Base-by-base conservation (phyloP, 2,113 vertebrate species). In the Platanista minor region DNA sequence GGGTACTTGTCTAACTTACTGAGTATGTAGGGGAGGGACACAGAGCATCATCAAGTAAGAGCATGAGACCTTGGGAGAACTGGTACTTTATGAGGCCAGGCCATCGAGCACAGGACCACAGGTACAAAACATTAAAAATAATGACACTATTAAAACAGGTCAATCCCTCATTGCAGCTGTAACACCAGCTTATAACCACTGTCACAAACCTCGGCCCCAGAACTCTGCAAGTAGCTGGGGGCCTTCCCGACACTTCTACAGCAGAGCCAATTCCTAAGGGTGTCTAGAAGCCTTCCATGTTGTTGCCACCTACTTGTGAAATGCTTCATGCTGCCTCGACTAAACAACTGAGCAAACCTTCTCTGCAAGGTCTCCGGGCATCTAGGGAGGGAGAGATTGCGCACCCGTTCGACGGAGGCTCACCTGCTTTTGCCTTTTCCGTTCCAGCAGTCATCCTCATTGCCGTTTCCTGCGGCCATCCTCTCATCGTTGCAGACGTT, bases 381-480 rank as follows among this genome's bases (percentile, higher is more conserved):
- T 17, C 8, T 11, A 23, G 54, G 75, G 43, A 66, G 33, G n/a
- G 69, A 41, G 57, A 49, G 7, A 12, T 1, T 10, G 23, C 49
- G 10, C 23, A n/a, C 75, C 25, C 3, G 8, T 5, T 36, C 5
- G 15, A 1, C 0, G 0, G 14, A 5, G 3, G 81, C 98, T 97
- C 67, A 99, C 99, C 99, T 99, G 99, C 99, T 99, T 97, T 99
- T 99, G 75, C 99, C 99, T 0, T 99, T 99, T 41, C 99, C 99
- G 0, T 99, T 99, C 99, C 99, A 99, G 96, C 99, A 99, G 29
- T 99, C 98, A 0, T 99, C 99, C 74, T 99, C 99, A 12, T 98
- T 98, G 95, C 98, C 83, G 0, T 98, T 99, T 2, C 99, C 99
- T 0, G 99, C 98, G 10, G 99, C 99, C 94, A 99, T 99, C 97